Evolutionary conservation across 2,113 vertebrate species (phyloP).

Genomic region (Plectropomus leopardus): DNA sequence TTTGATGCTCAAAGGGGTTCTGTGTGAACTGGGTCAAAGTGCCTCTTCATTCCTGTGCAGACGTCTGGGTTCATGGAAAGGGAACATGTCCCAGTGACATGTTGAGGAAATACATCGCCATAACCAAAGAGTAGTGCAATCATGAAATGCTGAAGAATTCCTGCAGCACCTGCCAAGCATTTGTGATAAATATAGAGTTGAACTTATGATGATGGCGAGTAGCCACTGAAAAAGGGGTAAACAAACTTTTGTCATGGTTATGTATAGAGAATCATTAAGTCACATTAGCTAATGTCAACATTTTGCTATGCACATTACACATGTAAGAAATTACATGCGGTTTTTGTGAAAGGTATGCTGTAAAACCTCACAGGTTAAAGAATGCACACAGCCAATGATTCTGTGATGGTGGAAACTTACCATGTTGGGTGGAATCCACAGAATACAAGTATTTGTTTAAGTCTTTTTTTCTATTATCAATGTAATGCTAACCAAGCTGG

Average conservation of each 20-base stretch:
- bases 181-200: neutral
- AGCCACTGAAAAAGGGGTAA: too few relatives aligned
- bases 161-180: neutral
- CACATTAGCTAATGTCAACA: neutral
- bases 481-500: neutral
- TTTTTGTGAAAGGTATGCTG: neutral
- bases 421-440: too few relatives aligned
- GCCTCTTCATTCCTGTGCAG: slow-evolving; percentile 37
- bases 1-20: slow-evolving; percentile 36
- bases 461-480: neutral
- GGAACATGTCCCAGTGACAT: slow-evolving; percentile 9
- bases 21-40: slow-evolving; percentile 69
- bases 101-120: neutral
- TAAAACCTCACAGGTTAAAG: neutral
- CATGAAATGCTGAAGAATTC: neutral
- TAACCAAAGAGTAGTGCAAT: neutral
- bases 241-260: too few relatives aligned
- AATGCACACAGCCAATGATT: too few relatives aligned
- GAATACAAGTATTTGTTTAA: too few relatives aligned
- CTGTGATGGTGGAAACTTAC: too few relatives aligned
- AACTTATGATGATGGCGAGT: too few relatives aligned
- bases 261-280: too few relatives aligned
- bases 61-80: slow-evolving; percentile 28
- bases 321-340: neutral
- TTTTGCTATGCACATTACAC: neutral